Evolutionary conservation across 64 coral and sea anemone genomes (phyloP), one percentile per base, ranked within the genome.

Genomic region (Montipora foliosa): DNA sequence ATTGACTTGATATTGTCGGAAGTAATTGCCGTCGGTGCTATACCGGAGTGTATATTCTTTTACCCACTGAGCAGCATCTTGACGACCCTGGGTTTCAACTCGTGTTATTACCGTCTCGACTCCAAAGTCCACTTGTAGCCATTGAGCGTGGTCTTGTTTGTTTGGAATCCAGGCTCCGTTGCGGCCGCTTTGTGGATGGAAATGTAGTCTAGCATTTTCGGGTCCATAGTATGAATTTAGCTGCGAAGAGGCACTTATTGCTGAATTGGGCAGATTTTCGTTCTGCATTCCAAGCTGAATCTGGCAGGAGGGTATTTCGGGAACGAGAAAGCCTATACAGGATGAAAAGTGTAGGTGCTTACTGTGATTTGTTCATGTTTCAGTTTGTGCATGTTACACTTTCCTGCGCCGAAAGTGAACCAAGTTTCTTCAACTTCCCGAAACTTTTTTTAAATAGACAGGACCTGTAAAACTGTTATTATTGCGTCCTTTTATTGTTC

Each of bases 61-160:
- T 3, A 75, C 87, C 82, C 82, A 85, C 45, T 85, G 64, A 37
- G 45, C 60, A 69, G 44, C 44, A 10, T 85, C 82, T 19, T 67
- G 66, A 5, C 82, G 82, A 17, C 82, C 82, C 61, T 85, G 82
- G 11, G 62, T 85, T 1, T 25, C 82, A 49, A 85, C 17, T 46
- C 66, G 37, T 3, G 82, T 86, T 4, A 86, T 16, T 71, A 19
- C 2, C 49, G 66, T 50, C 3, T 71, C 66, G 8, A 3, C 17
- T 86, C 82, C 82, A 50, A 86, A 48, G 47, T 86, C 82, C 49
- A 89, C 71, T 49, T 89, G 72, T 76, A 89, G 9, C 71, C 70
- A 89, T 78, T 89, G 10, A 19, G 48, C 6, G 24, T 17, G 47
- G 5, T 25, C n/a, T 9, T 89, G 45, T 20, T 1, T 9, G 4